Evolutionary conservation across 1,140 invertebrate species (phyloP).

Genomic region (Ips typographus): DNA sequence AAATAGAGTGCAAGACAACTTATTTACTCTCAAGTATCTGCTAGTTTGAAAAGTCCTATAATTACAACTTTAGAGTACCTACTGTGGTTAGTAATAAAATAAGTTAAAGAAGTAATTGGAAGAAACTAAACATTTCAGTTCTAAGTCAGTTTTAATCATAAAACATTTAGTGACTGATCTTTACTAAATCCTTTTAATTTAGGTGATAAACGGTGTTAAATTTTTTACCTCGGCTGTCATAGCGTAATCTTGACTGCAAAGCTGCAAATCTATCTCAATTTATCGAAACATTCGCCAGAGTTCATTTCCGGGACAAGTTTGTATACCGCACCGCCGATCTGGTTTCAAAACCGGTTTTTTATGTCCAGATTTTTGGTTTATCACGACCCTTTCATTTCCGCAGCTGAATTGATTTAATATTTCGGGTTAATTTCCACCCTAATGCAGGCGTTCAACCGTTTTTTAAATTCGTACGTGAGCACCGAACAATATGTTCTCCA

Average conservation of each 20-base stretch:
- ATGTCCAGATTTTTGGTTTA: slow-evolving; percentile 6
- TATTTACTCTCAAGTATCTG: too few relatives aligned
- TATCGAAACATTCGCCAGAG: slow-evolving; percentile 2
- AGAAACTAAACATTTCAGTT: too few relatives aligned
- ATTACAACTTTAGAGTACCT: too few relatives aligned
- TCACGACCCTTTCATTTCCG: slow-evolving; percentile 3
- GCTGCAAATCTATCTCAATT: background rate
- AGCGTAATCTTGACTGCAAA: background rate
- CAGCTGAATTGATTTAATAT: slow-evolving; percentile 5
- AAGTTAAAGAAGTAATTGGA: too few relatives aligned
- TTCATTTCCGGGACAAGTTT: slow-evolving; percentile 2
- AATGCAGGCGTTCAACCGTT: background rate
- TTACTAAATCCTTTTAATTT: too few relatives aligned
- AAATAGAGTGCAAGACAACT: too few relatives aligned
- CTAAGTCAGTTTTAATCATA: too few relatives aligned
- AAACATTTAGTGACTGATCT: too few relatives aligned
- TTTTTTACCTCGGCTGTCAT: background rate
- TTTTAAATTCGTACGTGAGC: background rate
- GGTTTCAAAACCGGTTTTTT: background rate
- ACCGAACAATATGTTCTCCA: too few relatives aligned
- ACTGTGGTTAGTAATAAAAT: too few relatives aligned
- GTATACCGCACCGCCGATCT: background rate
- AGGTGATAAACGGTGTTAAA: background rate
- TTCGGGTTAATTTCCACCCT: background rate
- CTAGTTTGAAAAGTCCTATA: too few relatives aligned